phyloP scores from a whole-genome alignment of 2,888 invertebrate genomes.

The Phlogophora meticulosa region DNA sequence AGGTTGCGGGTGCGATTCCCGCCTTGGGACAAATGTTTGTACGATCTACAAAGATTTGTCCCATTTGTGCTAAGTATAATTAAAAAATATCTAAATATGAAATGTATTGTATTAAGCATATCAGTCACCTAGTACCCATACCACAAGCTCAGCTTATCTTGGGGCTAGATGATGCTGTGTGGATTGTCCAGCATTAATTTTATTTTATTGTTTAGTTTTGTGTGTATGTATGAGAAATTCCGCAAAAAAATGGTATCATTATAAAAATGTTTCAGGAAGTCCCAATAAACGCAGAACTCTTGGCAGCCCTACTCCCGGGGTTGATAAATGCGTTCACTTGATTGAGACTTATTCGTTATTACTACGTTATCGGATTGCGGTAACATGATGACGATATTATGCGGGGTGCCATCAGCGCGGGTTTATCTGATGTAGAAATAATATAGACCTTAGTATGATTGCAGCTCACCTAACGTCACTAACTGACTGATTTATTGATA shows the following conservation, averaged over 20 bases:
- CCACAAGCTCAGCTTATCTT: no score
- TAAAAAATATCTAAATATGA: no score
- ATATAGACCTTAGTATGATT: conserved; percentile 52
- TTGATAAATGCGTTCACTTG: conserved; percentile 81
- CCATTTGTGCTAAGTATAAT: no score
- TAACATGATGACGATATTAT: conserved; percentile 78
- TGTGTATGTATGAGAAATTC: no score
- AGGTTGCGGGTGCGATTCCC: no score
- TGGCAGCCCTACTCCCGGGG: conserved; percentile 69
- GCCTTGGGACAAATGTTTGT: no score
- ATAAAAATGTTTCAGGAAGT: conserved; percentile 33
- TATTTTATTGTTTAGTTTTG: no score
- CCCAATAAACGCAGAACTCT: conserved; percentile 33
- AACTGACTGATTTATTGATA: conserved; percentile 40
- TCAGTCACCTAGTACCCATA: no score
- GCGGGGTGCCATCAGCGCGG: conserved; percentile 67
- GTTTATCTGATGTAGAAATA: conserved; percentile 72
- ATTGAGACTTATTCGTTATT: conserved; percentile 85
- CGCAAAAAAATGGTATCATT: background rate
- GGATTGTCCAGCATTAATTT: no score
- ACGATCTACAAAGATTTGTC: no score
- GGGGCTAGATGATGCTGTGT: no score
- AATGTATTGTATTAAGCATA: no score
- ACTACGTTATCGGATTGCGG: conserved; percentile 77
- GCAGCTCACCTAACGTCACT: conserved; percentile 39